Evolutionary conservation across 2,888 invertebrate species (phyloP).

Genomic region (Buathra laborator): DNA sequence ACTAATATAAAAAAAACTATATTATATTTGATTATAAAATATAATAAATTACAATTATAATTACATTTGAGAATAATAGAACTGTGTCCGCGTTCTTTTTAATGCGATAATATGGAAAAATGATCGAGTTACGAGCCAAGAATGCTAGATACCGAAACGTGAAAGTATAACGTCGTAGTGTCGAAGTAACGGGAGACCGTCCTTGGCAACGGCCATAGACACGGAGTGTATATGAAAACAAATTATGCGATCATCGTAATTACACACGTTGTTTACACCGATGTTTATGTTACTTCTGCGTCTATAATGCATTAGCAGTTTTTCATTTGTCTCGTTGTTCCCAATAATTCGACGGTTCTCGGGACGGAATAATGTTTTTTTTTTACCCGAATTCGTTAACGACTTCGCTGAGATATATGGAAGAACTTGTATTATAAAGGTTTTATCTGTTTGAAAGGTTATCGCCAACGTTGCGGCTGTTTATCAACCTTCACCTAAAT

Average conservation of each 20-base stretch:
- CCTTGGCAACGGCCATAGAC: conserved; percentile 54
- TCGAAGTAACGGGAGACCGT: conserved; percentile 49
- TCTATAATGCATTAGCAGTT: background rate
- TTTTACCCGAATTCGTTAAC: conserved; percentile 5
- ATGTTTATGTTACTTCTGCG: background rate
- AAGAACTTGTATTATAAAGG: conserved; percentile 33
- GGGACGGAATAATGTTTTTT: background rate
- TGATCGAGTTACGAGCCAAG: background rate
- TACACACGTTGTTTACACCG: background rate
- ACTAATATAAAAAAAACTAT: too few species aligned
- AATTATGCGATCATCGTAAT: background rate
- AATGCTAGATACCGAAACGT: conserved; percentile 15
- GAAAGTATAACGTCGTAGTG: conserved; percentile 43
- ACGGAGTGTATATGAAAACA: conserved; percentile 17
- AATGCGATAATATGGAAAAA: background rate
- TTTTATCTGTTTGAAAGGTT: conserved; percentile 73
- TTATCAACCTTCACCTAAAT: conserved; percentile 75
- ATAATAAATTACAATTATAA: too few species aligned
- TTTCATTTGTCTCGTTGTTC: background rate
- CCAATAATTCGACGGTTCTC: background rate
- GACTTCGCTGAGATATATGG: conserved; percentile 20
- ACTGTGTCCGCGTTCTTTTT: background rate
- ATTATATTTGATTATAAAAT: too few species aligned
- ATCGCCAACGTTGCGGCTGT: conserved; percentile 67
- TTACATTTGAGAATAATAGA: background rate